Evolutionary conservation across 2,113 vertebrate species (phyloP), one percentile per base, ranked within the genome.

Genomic region (Panthera leo): DNA sequence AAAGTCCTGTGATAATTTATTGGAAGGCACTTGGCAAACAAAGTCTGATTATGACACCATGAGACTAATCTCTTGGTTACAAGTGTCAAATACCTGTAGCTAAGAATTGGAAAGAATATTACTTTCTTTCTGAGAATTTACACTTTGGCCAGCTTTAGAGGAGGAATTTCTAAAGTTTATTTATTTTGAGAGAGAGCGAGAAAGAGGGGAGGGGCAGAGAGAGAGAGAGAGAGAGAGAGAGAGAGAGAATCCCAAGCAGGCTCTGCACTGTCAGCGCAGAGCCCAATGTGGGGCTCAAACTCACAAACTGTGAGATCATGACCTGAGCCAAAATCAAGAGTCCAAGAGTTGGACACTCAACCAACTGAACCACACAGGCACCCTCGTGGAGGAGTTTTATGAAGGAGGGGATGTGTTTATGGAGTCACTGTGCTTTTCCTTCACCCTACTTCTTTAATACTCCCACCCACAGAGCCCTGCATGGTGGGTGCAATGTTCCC

Each of bases 391-490:
- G 70, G 48, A 51, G 29, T 48, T 53, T 63, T 39, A n/a, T n/a
- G 5, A 78, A 73, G 34, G 31, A 61, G 51, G 39, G 18, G 3
- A n/a, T 67, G 48, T 36, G 14, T 29, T 23, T 51, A 23, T 25
- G 65, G 25, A 39, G 27, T 15, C 31, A 7, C 9, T 4, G 10
- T 15, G 51, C n/a, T 89, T 85, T 53, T 63, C 75, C 34, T 55
- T 2, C 0, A 0, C 9, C 7, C 0, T 4, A 10, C 29, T 86
- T 55, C 18, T 1, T 29, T 58, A 45, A n/a, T 27, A 51, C 29
- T 36, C 67, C 53, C 1, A 25, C 18, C 63, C 14, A 16, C 15
- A 13, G 1, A 5, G 27, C 0, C 65, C 82, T 34, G 51, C 11
- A 2, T 7, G 3, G 2, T 1, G n/a, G 61, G 19, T 29, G 39